phyloP scores from a whole-genome alignment of 2,113 vertebrate species.

The Brachyhypopomus occidentalis region DNA sequence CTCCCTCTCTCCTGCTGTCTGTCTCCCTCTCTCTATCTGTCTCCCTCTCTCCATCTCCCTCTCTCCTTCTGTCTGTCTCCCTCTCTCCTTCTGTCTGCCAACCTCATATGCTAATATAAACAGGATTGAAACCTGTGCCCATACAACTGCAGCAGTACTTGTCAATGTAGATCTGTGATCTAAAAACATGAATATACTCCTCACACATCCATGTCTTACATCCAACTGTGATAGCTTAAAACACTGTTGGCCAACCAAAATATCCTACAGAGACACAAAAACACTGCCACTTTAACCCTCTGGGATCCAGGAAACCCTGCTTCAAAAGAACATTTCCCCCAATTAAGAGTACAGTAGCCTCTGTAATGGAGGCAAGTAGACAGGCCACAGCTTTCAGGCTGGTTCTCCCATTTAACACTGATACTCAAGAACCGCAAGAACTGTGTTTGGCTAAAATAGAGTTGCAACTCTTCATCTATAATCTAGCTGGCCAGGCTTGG shows the following conservation, averaged over 20 bases:
- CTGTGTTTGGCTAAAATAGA: constrained; percentile 50
- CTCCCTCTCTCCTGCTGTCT: not conserved
- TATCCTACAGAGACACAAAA: constrained; percentile 10
- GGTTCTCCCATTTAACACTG: constrained; percentile 4
- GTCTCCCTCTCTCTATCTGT: not conserved
- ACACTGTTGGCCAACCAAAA: constrained; percentile 2
- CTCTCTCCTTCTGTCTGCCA: not conserved
- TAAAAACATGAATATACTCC: no score
- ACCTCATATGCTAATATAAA: no score
- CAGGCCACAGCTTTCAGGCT: constrained; percentile 9
- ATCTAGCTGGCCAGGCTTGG: constrained; percentile 52
- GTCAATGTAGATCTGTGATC: no score
- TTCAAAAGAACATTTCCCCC: constrained; percentile 9
- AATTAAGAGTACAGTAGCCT: constrained; percentile 35
- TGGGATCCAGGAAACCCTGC: constrained; percentile 2
- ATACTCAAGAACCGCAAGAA: constrained; percentile 18
- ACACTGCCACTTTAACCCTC: not conserved
- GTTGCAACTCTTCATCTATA: constrained; percentile 47
- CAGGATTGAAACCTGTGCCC: no score
- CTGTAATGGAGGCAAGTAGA: constrained; percentile 34
- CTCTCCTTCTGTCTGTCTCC: not conserved
- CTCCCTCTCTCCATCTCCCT: not conserved
- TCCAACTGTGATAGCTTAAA: constrained; percentile 10
- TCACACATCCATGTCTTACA: not conserved
- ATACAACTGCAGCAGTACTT: no score